Evolutionary conservation across 1,140 invertebrate species (phyloP).

Genomic region (Drosophila rufa): DNA sequence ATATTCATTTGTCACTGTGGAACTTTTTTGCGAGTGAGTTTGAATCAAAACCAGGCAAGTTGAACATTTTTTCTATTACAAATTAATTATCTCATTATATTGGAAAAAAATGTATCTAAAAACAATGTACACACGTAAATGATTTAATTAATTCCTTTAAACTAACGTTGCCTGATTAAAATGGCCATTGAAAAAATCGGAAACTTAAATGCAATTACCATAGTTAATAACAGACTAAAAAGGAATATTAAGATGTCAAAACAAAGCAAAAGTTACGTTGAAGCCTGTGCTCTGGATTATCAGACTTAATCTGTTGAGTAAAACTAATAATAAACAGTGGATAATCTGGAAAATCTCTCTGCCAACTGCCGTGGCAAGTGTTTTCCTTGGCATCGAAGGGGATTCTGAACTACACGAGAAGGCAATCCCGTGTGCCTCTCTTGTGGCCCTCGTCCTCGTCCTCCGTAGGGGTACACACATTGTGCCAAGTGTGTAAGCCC

Average conservation of each 20-base stretch:
- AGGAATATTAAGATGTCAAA: not conserved
- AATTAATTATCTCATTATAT: constrained; percentile 9
- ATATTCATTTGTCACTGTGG: constrained; percentile 25
- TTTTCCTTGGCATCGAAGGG: constrained; percentile 26
- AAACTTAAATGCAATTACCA: not conserved
- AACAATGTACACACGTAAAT: not conserved
- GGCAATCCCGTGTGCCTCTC: constrained; percentile 23
- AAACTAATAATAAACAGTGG: constrained; percentile 49
- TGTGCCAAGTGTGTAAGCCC: constrained; percentile 59
- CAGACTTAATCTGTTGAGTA: constrained; percentile 35
- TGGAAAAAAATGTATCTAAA: not conserved
- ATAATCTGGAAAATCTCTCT: constrained; percentile 33
- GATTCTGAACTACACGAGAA: constrained; percentile 14
- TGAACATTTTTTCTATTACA: not conserved
- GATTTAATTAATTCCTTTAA: constrained; percentile 4
- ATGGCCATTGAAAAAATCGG: not conserved
- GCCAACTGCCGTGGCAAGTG: constrained; percentile 11
- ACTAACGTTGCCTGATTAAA: not conserved
- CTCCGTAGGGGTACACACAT: constrained; percentile 21
- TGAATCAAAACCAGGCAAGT: constrained; percentile 3
- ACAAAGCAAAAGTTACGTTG: not conserved
- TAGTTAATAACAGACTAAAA: not conserved
- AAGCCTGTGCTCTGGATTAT: not conserved
- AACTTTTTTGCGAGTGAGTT: constrained; percentile 3
- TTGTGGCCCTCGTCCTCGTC: not conserved